These are phyloP conservation scores for Strix aluco DNA, from an alignment of 2,113 vertebrate species.

Conservation along the genomic window DNA sequence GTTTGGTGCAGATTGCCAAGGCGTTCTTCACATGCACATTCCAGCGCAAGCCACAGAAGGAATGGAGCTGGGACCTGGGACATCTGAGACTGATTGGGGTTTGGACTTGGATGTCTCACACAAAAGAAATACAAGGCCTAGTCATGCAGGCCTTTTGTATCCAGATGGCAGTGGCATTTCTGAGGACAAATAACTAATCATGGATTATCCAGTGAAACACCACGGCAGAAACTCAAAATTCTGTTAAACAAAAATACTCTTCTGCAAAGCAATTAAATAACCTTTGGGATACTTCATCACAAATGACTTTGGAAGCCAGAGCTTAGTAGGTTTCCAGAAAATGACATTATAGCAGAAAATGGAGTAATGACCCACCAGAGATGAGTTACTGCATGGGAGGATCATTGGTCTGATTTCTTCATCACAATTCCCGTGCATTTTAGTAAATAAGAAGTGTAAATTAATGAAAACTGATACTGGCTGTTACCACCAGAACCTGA, in stretches of 20 bases:
- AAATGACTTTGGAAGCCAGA: background rate
- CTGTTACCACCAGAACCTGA: background rate
- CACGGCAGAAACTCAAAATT: background rate
- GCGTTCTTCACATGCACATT: background rate
- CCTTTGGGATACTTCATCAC: background rate
- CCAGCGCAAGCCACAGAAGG: background rate
- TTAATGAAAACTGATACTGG: background rate
- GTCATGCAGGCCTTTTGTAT: background rate
- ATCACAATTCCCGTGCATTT: background rate
- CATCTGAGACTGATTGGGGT: slow-evolving; percentile 27
- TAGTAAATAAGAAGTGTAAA: background rate
- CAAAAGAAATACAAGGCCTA: background rate
- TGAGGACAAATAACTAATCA: background rate
- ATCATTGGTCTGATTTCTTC: background rate
- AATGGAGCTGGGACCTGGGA: slow-evolving; percentile 14
- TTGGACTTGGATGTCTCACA: background rate
- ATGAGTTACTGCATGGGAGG: background rate
- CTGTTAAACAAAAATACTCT: background rate
- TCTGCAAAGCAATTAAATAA: background rate
- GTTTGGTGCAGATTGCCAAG: slow-evolving; percentile 17
- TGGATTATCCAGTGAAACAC: background rate
- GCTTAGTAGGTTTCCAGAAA: background rate
- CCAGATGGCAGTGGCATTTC: slow-evolving; percentile 12
- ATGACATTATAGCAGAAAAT: background rate
- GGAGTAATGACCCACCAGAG: background rate